Evolutionary conservation across 2,113 vertebrate genomes (phyloP), one percentile per base, ranked within the genome.

Genomic region (Charadrius vociferus): DNA sequence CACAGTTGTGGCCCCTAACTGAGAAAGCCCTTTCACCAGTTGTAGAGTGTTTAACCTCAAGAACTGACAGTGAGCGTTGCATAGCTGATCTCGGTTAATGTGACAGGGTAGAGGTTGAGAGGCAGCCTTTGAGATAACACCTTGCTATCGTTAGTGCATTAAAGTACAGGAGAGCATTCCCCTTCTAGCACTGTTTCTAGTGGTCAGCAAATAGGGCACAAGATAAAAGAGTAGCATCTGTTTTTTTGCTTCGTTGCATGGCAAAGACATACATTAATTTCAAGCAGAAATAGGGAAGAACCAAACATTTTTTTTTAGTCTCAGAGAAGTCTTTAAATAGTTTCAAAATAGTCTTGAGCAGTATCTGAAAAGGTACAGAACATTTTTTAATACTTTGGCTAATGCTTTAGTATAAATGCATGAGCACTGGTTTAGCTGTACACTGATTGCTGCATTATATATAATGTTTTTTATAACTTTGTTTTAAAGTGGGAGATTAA

Each of bases 1-100:
- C 94, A 94, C 45, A 43, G 82, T 2, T 11, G 50, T 92, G 94
- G 95, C 93, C 94, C 55, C 68, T 63, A 71, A 36, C 67, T 17
- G 96, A 71, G 95, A 96, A 90, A 97, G 92, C 50, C 88, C 75
- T 97, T 97, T 97, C 97, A 96, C 45, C 93, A 92, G 95, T 9
- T 24, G 14, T 53, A 21, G 62, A 43, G 95, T 80, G 96, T 95
- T 96, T 93, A 52, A 95, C 90, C 96, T 70, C 82, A 21, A 59
- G 92, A 92, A 68, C 71, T 81, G 93, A 53, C 93, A 62, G 91
- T 41, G 82, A 66, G 29, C 4, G 0, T 74, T 52, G 70, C 66
- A 22, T 10, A 3, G 50, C 71, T 88, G 97, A 66, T 94, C 92
- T 49, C 0, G 3, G 67, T 92, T 97, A 92, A 97, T 93, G 90